Conservation (phyloP, 2,113 vertebrate species). For the Plestiodon gilberti region DNA sequence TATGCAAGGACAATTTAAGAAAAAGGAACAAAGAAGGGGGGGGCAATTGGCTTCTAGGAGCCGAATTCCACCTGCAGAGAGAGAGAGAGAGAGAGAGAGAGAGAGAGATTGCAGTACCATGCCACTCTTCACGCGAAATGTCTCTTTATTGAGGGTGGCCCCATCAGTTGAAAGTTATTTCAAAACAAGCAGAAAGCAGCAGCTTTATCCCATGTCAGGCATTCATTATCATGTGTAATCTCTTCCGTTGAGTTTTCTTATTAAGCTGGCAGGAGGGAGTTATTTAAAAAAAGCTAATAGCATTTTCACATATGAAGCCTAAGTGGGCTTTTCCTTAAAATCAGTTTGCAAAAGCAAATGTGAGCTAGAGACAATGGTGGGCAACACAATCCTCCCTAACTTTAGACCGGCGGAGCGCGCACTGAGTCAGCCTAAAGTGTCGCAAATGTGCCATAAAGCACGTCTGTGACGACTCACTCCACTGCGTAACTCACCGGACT, state of each 20-base stretch:
- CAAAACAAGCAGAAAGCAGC: conserved; percentile 28
- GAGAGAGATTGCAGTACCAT: background rate
- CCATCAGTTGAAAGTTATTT: conserved; percentile 1
- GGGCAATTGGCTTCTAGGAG: background rate
- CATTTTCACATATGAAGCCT: background rate
- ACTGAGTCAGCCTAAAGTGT: no score
- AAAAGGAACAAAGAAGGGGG: background rate
- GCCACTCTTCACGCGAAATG: conserved; percentile 28
- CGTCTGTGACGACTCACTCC: no score
- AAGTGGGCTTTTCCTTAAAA: background rate
- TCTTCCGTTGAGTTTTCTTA: conserved; percentile 22
- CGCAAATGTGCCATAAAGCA: no score
- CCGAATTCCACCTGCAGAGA: background rate
- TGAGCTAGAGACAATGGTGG: no score
- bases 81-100: background rate
- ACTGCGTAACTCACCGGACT: no score
- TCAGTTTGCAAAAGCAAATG: conserved; percentile 13
- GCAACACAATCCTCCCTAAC: no score
- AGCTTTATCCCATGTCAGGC: conserved; percentile 17
- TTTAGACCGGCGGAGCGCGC: no score
- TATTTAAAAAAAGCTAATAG: conserved; percentile 32
- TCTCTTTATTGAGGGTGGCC: conserved; percentile 39
- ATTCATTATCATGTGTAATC: conserved; percentile 3
- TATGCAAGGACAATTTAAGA: conserved; percentile 44
- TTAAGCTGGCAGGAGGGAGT: background rate